Evolutionary conservation across 2,113 vertebrate species (phyloP).

Genomic region (Pachyramphus minor): DNA sequence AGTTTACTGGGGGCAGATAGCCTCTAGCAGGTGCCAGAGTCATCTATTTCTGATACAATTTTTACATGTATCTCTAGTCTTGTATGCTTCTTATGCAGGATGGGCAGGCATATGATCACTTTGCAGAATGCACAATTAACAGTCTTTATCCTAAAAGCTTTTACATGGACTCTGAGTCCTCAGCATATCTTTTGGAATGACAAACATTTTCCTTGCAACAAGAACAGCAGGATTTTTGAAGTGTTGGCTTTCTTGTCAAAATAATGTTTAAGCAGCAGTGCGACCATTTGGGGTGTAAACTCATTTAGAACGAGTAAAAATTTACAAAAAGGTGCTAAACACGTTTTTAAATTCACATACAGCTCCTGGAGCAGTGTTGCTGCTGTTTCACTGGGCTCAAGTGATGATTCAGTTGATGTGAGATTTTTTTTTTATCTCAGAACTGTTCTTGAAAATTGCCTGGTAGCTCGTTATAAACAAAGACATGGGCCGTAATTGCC

Average conservation of each 20-base stretch:
- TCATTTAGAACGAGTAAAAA: not conserved
- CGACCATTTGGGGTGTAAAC: not conserved
- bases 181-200: not conserved
- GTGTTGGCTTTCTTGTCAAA: conserved; percentile 27
- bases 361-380: not conserved
- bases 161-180: not conserved
- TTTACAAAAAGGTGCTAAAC: not conserved
- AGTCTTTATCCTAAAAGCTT: not conserved
- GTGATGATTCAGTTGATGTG: not conserved
- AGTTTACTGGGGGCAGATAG: not conserved
- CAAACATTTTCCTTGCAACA: not conserved
- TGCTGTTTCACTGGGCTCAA: not conserved
- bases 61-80: not conserved
- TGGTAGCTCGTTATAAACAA: not conserved
- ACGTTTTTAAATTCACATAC: not conserved
- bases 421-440: not conserved
- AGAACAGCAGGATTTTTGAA: not conserved
- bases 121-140: not conserved
- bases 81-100: not conserved
- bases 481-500: not conserved
- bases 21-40: no score
- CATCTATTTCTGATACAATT: not conserved
- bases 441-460: not conserved
- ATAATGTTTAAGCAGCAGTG: not conserved
- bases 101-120: not conserved